phyloP scores from a whole-genome alignment of 2,797 vertebrate genomes.

The Rhabdophis nuchalis region DNA sequence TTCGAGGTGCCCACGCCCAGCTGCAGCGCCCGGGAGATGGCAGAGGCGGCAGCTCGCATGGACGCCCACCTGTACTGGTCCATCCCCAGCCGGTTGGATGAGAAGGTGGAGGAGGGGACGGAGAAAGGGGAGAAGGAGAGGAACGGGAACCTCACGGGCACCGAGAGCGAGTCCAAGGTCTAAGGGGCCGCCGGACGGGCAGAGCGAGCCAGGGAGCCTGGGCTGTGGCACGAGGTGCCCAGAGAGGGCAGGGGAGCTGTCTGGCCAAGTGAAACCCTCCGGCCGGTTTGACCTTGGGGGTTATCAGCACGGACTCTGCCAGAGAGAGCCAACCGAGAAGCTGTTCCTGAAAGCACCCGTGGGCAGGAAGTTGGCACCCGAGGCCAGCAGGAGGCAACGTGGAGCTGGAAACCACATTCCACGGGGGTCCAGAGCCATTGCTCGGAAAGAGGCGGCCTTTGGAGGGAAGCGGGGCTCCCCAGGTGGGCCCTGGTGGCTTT shows the following conservation, averaged over 20 bases:
- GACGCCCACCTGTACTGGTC: slow-evolving; percentile 93
- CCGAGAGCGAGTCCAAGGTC: slow-evolving; percentile 59
- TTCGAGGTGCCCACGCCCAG: slow-evolving; percentile 90
- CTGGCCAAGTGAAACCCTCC: not conserved
- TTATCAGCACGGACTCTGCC: not conserved
- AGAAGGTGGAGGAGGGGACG: slow-evolving; percentile 76
- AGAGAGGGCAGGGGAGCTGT: not conserved
- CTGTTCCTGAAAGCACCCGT: no score
- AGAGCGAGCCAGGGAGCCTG: accelerated
- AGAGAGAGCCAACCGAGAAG: not conserved
- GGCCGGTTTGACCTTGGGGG: not conserved
- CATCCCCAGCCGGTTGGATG: slow-evolving; percentile 87
- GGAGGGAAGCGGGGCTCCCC: not conserved
- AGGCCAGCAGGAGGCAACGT: not conserved
- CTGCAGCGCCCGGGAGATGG: slow-evolving; percentile 85
- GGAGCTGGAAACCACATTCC: not conserved
- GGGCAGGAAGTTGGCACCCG: not conserved
- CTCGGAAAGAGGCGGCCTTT: not conserved
- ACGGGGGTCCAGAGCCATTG: not conserved
- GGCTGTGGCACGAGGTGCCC: not conserved
- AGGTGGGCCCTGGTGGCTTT: not conserved
- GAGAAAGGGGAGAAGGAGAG: slow-evolving; percentile 54
- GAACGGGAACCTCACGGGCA: slow-evolving; percentile 54
- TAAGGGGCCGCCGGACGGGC: not conserved
- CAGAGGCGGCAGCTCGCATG: slow-evolving; percentile 79